phyloP scores from a whole-genome alignment of 2,797 vertebrate genomes.

The Menidia menidia region DNA sequence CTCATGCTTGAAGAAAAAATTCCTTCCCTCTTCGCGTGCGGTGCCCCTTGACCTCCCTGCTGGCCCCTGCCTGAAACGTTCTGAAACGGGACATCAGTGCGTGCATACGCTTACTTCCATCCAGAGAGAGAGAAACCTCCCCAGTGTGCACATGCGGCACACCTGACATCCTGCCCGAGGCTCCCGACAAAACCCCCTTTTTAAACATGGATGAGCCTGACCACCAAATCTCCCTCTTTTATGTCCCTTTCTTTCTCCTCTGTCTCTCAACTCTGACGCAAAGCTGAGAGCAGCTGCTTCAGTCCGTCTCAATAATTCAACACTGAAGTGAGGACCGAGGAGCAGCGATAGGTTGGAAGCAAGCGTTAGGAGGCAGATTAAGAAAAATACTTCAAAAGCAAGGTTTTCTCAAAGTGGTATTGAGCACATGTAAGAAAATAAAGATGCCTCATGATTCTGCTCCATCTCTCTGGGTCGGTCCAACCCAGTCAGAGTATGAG shows the following conservation, averaged over 20 bases:
- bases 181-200: conserved; percentile 76
- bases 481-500: conserved; percentile 1
- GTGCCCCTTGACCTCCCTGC: conserved; percentile 57
- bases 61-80: neutral
- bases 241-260: conserved; percentile 40
- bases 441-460: conserved; percentile 27
- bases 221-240: conserved; percentile 56
- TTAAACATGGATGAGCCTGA: conserved; percentile 83
- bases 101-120: conserved; percentile 28
- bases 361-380: conserved; percentile 46
- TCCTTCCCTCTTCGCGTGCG: conserved; percentile 13
- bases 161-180: conserved; percentile 78
- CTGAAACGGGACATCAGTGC: conserved; percentile 30
- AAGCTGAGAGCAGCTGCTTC: conserved; percentile 76
- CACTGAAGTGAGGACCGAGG: conserved; percentile 62
- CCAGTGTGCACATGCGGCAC: conserved; percentile 52
- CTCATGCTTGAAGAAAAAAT: neutral
- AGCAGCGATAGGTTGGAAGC: conserved; percentile 48
- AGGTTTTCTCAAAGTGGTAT: conserved; percentile 8
- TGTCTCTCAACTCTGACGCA: conserved; percentile 65
- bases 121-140: conserved; percentile 51
- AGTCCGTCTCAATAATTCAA: conserved; percentile 81
- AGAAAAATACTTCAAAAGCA: conserved; percentile 9
- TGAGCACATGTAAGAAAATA: conserved; percentile 10
- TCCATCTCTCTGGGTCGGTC: conserved; percentile 33